Evolutionary conservation across 1,140 invertebrate genomes (phyloP), one percentile per base, ranked within the genome.

Genomic region (Hypsibius dujardini): DNA sequence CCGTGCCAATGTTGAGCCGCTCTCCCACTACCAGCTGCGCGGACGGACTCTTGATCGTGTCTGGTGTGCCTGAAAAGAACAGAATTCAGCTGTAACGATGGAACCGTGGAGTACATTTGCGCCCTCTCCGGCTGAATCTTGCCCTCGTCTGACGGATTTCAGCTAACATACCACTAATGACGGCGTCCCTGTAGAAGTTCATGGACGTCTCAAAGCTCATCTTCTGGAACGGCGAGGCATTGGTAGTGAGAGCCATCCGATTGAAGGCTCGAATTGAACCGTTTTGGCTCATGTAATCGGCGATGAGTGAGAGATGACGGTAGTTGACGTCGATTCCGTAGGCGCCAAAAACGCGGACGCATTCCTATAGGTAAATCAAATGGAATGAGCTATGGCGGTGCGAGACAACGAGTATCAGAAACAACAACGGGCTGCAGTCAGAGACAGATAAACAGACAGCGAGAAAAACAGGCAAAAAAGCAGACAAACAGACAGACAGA

Each of bases 251-350:
- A 2, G 90, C 91, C 77, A 85, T 86, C 46, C 95, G 83, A 79
- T 89, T 98, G 78, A 98, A 86, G 0, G 94, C 89, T 76, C 88
- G 85, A 76, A 90, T 95, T 7, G 81, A 81, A 1, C 96, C 96
- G 77, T 90, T 88, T 75, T 86, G 93, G 0, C 94, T 98, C 95
- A 99, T 98, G 78, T 96, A 98, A 81, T 98, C 95, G 0, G 94
- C 90, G 71, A 98, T 86, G 0, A 99, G 81, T 0, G 85, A 87
- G 72, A 99, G 83, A 85, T 99, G 96, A 50, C 94, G 83, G 1
- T 88, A 86, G 82, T 98, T 92, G 0, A 99, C 92, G 28, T 86
- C 85, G 76, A 98, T 98, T 45, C 93, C 93, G 77, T 99, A 99
- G 1, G 92, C 90, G 76, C 87, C 88, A 78, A 97, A 97, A 15